These are phyloP conservation scores for Cavia porcellus DNA, from an alignment of 2,113 vertebrate genomes.

Conservation along the genomic window DNA sequence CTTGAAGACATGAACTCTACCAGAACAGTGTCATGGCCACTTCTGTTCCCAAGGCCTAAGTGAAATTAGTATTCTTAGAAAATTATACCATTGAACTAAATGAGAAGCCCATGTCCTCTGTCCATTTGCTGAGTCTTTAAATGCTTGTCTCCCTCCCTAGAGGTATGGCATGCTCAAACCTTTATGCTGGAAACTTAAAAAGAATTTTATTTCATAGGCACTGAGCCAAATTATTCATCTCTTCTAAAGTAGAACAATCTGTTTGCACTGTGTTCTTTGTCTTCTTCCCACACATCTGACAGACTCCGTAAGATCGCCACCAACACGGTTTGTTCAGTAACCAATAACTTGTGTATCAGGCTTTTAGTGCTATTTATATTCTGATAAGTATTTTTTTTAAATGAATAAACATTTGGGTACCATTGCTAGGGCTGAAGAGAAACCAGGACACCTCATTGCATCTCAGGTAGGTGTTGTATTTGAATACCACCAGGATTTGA, in stretches of 20 bases:
- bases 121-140: not conserved
- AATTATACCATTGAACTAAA: slow-evolving; percentile 40
- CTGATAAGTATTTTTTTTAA: slow-evolving; percentile 62
- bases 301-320: not conserved
- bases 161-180: not conserved
- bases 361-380: slow-evolving; percentile 51
- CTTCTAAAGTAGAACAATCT: not conserved
- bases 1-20: not conserved
- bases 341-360: slow-evolving; percentile 25
- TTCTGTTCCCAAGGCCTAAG: not conserved
- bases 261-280: not conserved
- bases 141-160: not conserved
- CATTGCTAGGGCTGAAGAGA: slow-evolving; percentile 66
- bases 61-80: not conserved
- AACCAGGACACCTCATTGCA: slow-evolving; percentile 65
- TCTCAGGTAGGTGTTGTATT: slow-evolving; percentile 67
- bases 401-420: slow-evolving; percentile 46
- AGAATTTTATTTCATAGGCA: slow-evolving; percentile 26
- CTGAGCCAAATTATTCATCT: slow-evolving; percentile 30
- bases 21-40: not conserved
- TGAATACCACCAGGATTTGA: slow-evolving; percentile 61
- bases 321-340: not conserved
- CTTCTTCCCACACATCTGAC: not conserved
- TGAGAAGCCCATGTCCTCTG: slow-evolving; percentile 41
- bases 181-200: slow-evolving; percentile 17